A percentile compares a stretch with the other conserved stretches of the same genome.
phyloP scores from a whole-genome alignment of 1,140 invertebrate species.

The Drosophila dunni region DNA sequence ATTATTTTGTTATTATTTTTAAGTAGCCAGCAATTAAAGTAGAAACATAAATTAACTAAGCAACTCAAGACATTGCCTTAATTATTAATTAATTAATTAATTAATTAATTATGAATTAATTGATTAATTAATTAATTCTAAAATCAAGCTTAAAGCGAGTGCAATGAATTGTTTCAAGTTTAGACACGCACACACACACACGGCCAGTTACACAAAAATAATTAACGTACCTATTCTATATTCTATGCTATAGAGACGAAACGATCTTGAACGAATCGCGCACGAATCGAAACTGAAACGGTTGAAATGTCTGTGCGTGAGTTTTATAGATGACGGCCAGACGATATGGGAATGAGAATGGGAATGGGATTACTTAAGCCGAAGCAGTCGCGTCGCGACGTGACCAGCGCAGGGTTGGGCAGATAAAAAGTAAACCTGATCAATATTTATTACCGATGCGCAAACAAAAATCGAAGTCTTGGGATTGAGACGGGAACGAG shows the following conservation, averaged over 20 bases:
- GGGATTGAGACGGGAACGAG: not conserved
- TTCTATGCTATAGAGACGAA: slow-evolving; percentile 12
- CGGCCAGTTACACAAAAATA: not conserved
- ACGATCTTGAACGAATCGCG: slow-evolving; percentile 56
- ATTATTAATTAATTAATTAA: slow-evolving; percentile 28
- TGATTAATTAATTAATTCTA: slow-evolving; percentile 22
- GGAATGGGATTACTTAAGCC: not conserved
- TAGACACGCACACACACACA: slow-evolving; percentile 4
- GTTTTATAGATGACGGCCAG: slow-evolving; percentile 59
- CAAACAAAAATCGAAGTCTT: not conserved
- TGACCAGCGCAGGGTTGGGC: slow-evolving; percentile 33
- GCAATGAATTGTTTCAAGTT: slow-evolving; percentile 26
- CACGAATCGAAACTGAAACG: slow-evolving; percentile 69
- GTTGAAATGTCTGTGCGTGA: slow-evolving; percentile 50
- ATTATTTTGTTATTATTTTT: not conserved
- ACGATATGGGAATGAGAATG: slow-evolving; percentile 3
- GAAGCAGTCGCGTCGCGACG: slow-evolving; percentile 26
- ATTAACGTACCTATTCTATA: slow-evolving; percentile 22
- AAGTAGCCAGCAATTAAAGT: not conserved
- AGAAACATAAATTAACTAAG: slow-evolving; percentile 12
- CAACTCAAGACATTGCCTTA: too few relatives aligned
- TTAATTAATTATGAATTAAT: too few relatives aligned
- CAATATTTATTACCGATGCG: slow-evolving; percentile 63
- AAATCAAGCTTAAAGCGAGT: slow-evolving; percentile 11
- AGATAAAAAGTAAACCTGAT: slow-evolving; percentile 49